Percentiles rank a stretch among this genome's conserved stretches.
Conservation (phyloP, 1,140 invertebrate genomes). For the Chymomyza costata region DNA sequence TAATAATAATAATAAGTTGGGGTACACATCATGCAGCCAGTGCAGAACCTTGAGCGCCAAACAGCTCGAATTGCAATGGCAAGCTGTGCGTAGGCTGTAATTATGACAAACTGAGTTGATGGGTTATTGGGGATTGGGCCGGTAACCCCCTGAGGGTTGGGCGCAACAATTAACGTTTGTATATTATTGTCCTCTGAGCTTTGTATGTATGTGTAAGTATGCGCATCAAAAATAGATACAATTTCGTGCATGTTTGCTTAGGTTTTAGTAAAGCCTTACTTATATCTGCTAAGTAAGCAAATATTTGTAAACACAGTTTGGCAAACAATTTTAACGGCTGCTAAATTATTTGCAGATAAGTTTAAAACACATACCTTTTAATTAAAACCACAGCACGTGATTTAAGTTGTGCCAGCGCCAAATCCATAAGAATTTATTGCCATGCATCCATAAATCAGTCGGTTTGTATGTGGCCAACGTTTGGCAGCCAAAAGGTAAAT, state of each 20-base stretch:
- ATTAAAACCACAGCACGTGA: slow-evolving; percentile 70
- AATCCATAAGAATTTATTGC: slow-evolving; percentile 54
- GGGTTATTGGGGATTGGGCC: too few species aligned
- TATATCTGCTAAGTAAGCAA: slow-evolving; percentile 9
- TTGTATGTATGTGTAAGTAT: slow-evolving; percentile 19
- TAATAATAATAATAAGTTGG: slow-evolving; percentile 25
- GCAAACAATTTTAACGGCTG: slow-evolving; percentile 47
- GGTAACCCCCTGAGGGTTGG: not conserved
- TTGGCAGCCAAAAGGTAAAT: slow-evolving; percentile 53
- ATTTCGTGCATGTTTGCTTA: too few species aligned
- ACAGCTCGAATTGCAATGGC: slow-evolving; percentile 14
- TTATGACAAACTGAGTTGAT: slow-evolving; percentile 48
- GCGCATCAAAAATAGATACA: not conserved
- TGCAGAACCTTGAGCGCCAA: slow-evolving; percentile 23
- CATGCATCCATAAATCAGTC: slow-evolving; percentile 61
- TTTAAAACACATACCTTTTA: slow-evolving; percentile 71
- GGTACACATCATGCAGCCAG: slow-evolving; percentile 9
- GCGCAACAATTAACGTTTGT: slow-evolving; percentile 53
- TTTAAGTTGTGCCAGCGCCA: slow-evolving; percentile 56
- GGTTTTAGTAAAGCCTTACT: too few species aligned
- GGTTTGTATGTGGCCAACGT: slow-evolving; percentile 7
- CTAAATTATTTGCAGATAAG: slow-evolving; percentile 68
- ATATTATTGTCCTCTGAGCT: slow-evolving; percentile 19
- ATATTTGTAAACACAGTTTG: slow-evolving; percentile 31
- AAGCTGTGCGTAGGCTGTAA: slow-evolving; percentile 45